Percentiles rank a stretch among this genome's conserved stretches.
Evolutionary conservation across 2,113 vertebrate species (phyloP).

Genomic region (Thalassarche chlororhynchos): DNA sequence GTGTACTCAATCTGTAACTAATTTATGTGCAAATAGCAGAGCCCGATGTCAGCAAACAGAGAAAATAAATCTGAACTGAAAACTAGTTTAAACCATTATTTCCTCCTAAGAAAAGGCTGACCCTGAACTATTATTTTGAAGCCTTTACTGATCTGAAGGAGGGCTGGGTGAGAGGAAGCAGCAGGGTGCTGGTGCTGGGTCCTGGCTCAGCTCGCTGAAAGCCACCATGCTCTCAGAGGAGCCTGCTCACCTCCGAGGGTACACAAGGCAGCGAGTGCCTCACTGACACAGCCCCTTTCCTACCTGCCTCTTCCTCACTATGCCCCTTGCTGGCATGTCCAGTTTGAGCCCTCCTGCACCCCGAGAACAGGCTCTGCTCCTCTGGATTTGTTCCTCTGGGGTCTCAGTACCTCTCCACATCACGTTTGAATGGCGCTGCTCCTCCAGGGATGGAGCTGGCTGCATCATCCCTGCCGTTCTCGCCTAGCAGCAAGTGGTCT

Average conservation of each 20-base stretch:
- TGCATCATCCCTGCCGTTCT: neutral
- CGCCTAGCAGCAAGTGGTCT: rapidly evolving
- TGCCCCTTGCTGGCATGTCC: neutral
- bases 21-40: conserved; percentile 24
- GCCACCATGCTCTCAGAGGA: rapidly evolving
- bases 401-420: neutral
- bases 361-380: neutral
- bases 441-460: neutral
- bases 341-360: neutral
- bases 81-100: neutral
- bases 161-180: neutral
- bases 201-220: neutral
- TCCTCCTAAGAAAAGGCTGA: neutral
- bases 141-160: neutral
- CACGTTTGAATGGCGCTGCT: rapidly evolving
- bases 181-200: neutral
- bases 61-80: neutral
- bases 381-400: neutral
- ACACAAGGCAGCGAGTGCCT: neutral
- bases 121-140: neutral
- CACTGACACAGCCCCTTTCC: neutral
- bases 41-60: neutral
- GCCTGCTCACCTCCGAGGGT: neutral
- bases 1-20: conserved; percentile 7
- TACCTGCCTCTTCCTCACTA: neutral